A percentile compares a stretch with the other conserved stretches of the same genome.
These are phyloP conservation scores for Phoxinus dragarum DNA, from an alignment of 2,797 vertebrate genomes.

Conservation along the genomic window DNA sequence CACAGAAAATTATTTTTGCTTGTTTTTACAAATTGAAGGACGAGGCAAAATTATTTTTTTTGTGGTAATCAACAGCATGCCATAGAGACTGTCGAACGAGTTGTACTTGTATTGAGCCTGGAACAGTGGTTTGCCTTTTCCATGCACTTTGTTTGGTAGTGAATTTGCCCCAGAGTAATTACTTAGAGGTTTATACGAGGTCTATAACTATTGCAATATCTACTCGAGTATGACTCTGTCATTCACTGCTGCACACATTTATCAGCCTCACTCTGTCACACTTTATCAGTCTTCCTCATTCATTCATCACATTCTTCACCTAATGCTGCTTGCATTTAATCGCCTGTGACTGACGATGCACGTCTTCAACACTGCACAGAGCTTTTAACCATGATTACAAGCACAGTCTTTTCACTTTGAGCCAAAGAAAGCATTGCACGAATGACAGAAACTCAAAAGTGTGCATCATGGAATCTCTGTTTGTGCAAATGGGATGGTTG, in stretches of 20 bases:
- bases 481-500: constrained; percentile 16
- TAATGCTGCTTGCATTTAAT: constrained; percentile 37
- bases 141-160: background rate
- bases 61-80: background rate
- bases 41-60: background rate
- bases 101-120: background rate
- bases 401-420: constrained; percentile 15
- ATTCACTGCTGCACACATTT: background rate
- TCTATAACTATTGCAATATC: background rate
- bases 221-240: background rate
- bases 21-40: constrained; percentile 3
- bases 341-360: constrained; percentile 33
- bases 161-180: background rate
- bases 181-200: background rate
- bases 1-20: background rate
- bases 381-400: constrained; percentile 1
- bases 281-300: constrained; percentile 17
- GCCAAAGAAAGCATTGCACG: constrained; percentile 8
- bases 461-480: constrained; percentile 29
- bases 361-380: background rate
- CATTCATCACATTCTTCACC: constrained; percentile 40
- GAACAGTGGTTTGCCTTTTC: constrained; percentile 1
- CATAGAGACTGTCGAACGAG: background rate
- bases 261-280: constrained; percentile 23
- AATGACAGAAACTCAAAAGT: constrained; percentile 17